Evolutionary conservation across 2,113 vertebrate genomes (phyloP).

Genomic region (Eudorcas thomsonii): DNA sequence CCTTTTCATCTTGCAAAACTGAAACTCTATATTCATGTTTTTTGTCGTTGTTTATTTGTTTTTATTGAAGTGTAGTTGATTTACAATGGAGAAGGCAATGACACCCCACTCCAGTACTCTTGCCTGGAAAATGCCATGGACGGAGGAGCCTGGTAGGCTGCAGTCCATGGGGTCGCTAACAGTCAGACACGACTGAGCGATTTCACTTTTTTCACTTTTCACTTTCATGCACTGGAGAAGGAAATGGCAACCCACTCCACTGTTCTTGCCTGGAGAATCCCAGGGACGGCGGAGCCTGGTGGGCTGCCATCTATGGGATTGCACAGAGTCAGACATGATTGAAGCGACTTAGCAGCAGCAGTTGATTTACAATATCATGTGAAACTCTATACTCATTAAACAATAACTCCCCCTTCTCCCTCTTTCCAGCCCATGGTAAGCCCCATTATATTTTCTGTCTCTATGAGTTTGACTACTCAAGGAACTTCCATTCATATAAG

Average conservation of each 20-base stretch:
- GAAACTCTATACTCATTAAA: background rate
- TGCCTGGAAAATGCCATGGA: no score
- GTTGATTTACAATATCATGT: background rate
- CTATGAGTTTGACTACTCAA: background rate
- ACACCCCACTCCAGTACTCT: no score
- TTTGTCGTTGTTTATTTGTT: background rate
- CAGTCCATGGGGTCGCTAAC: no score
- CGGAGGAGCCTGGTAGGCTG: no score
- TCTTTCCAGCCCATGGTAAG: background rate
- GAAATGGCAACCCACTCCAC: no score
- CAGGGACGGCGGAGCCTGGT: accelerated
- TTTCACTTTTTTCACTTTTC: no score
- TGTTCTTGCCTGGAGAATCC: no score
- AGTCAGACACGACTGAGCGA: no score
- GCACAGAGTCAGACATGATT: no score
- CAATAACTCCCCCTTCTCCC: background rate
- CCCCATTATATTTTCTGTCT: background rate
- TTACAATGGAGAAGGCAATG: background rate
- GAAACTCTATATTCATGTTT: background rate
- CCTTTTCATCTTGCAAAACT: background rate
- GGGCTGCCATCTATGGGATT: no score
- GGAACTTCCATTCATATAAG: background rate
- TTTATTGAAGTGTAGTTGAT: background rate
- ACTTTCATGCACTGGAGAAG: no score
- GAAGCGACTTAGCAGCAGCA: no score